Evolutionary conservation across 2,113 vertebrate species (phyloP), one percentile per base, ranked within the genome.

Genomic region (Mormyrus lacerda): DNA sequence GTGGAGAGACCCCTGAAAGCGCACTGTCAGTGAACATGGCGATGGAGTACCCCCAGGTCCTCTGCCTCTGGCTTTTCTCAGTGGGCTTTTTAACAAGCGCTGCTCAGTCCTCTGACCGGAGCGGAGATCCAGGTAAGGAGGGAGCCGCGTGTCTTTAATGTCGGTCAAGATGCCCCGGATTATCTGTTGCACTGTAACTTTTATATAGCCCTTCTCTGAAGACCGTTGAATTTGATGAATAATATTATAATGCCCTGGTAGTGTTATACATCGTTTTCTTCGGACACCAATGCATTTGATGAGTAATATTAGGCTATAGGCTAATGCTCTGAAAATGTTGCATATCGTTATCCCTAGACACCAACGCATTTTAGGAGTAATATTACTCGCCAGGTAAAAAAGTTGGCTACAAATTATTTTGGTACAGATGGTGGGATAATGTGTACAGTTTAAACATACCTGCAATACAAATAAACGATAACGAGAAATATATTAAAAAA

Each of bases 81-180:
- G 88, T 95, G 4, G 27, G 94, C 73, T 90, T 92, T 85, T 93
- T 92, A 11, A 91, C 89, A 89, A 83, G 87, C 83, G 87, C 91
- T 48, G 76, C 93, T 42, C 91, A 13, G 51, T 90, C 91, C 79
- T 89, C 53, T 84, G 94, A 93, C 42, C 50, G 50, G 11, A 91
- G 92, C 45, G 92, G 90, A 73, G 6, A 91, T 13, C 85, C 95
- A 96, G 97, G 97, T 97, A 96, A 96, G 94, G 50, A 1, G 10
- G 2, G 27, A 83, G 27, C 35, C n/a, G 61, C 61, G n/a, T 27
- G 61, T 2, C 27, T 69, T 11, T 69, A 27, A 42, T 76, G 13
- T 39, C 31, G 10, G 31, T 15, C 31, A 31, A 11, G 69, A 39
- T 76, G 31, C 69, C 69, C 31, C 35, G 35, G 15, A 39, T 15